Evolutionary conservation across 2,797 vertebrate species (phyloP).

Genomic region (Streptopelia turtur): DNA sequence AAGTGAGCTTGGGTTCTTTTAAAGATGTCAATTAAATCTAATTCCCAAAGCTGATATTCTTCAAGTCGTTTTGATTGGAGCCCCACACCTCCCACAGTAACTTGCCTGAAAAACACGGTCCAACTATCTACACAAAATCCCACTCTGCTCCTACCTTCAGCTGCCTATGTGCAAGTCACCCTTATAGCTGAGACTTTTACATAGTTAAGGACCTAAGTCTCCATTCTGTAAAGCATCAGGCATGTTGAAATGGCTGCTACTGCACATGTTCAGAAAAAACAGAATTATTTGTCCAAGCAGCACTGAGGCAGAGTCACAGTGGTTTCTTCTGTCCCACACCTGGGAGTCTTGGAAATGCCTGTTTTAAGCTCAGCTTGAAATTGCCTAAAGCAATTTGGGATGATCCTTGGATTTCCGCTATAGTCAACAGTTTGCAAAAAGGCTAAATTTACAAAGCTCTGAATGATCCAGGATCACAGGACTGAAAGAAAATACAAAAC

Average conservation of each 20-base stretch:
- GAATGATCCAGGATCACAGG: not conserved
- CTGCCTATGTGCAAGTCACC: not conserved
- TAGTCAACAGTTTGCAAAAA: not conserved
- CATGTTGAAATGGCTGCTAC: not conserved
- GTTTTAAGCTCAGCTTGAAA: not conserved
- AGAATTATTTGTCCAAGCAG: not conserved
- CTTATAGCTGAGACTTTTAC: not conserved
- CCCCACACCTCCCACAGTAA: not conserved
- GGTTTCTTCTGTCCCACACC: not conserved
- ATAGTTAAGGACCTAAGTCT: not conserved
- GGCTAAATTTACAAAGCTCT: not conserved
- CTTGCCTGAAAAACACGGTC: fast-evolving
- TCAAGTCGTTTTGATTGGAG: not conserved
- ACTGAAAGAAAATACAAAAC: not conserved
- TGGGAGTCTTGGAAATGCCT: not conserved
- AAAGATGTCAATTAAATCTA: not conserved
- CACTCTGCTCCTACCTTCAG: not conserved
- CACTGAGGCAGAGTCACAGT: not conserved
- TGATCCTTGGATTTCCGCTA: not conserved
- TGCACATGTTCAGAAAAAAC: not conserved
- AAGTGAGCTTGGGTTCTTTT: not conserved
- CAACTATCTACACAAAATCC: not conserved
- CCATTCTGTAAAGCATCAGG: not conserved
- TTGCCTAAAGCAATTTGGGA: not conserved
- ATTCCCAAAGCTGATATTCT: not conserved